These are phyloP conservation scores for Brachyalestes nurse DNA, from an alignment of 2,797 vertebrate species.

Conservation along the genomic window DNA sequence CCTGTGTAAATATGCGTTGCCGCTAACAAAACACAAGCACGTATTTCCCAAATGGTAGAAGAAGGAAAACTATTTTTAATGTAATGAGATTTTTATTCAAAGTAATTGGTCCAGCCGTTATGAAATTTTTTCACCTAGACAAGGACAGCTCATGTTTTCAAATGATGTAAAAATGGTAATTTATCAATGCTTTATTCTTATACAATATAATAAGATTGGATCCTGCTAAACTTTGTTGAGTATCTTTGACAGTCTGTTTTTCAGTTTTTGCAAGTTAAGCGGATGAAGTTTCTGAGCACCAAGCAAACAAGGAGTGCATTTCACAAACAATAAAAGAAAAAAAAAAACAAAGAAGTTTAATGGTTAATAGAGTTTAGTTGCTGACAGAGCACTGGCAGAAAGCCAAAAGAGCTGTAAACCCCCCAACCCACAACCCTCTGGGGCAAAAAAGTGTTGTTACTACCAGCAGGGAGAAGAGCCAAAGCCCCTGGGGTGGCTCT, in stretches of 20 bases:
- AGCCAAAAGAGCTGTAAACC: conserved; percentile 40
- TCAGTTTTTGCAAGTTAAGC: neutral
- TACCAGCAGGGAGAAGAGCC: conserved; percentile 53
- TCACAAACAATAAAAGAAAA: conserved; percentile 9
- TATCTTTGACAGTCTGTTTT: neutral
- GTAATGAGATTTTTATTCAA: no score
- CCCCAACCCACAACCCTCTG: conserved; percentile 13
- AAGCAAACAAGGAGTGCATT: conserved; percentile 37
- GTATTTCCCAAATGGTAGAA: no score
- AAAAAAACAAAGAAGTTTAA: conserved; percentile 61
- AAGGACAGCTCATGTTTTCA: no score
- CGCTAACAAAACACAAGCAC: no score
- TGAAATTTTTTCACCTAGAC: no score
- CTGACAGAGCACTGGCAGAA: conserved; percentile 62
- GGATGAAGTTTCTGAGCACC: neutral
- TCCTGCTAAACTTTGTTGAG: no score
- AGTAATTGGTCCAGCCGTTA: no score
- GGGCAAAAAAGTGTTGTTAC: conserved; percentile 64
- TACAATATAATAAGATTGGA: neutral
- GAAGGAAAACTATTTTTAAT: no score
- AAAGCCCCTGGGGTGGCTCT: conserved; percentile 57
- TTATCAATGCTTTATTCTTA: neutral
- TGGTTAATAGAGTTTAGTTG: conserved; percentile 70
- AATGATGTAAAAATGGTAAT: no score
- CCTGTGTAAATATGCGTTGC: no score